Evolutionary conservation across 2,113 vertebrate species (phyloP), one percentile per base, ranked within the genome.

Genomic region (Pteruthius melanotis): DNA sequence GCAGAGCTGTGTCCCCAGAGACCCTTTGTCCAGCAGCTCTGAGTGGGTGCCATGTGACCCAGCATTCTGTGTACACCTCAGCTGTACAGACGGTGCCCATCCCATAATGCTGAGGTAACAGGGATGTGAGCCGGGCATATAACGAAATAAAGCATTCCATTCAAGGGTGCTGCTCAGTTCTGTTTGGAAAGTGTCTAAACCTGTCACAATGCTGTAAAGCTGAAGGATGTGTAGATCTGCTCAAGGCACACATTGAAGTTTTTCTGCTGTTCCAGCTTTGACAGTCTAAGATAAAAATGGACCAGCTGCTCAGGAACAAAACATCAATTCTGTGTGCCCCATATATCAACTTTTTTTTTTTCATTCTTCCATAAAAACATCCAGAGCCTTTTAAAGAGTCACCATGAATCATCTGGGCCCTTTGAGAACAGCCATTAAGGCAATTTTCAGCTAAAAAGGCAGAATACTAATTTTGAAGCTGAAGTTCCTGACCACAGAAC

Each of bases 1-100:
- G 52, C 56, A 19, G 0, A 1, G 30, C n/a, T 2, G 2, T 10
- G 6, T 10, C 56, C 68, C 14, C 3, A 8, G 15, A 19, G 18
- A 44, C 5, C 24, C 50, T 20, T 2, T 5, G 44, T 20, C 24
- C 6, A 0, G 4, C 4, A 30, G 53, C 68, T 59, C 63, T 18
- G 11, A 3, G 7, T 1, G 7, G n/a, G 21, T 18, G 16, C 6
- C 0, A 1, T 4, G 39, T 26, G 69, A 42, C 15, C 42, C n/a
- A 17, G 45, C 9, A 13, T 16, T 4, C 23, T 4, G 13, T 9
- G 4, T 1, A 6, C 56, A 9, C n/a, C 77, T 79, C 27, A 9
- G 65, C 40, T 6, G 0, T 3, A 15, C 39, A 42, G 20, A 13
- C 22, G 13, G 2, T 15, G 0, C 5, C 7, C 61, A 13, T 3